Evolutionary conservation across 2,888 invertebrate genomes (phyloP), one percentile per base, ranked within the genome.

Genomic region (Dolichomitus sp.): DNA sequence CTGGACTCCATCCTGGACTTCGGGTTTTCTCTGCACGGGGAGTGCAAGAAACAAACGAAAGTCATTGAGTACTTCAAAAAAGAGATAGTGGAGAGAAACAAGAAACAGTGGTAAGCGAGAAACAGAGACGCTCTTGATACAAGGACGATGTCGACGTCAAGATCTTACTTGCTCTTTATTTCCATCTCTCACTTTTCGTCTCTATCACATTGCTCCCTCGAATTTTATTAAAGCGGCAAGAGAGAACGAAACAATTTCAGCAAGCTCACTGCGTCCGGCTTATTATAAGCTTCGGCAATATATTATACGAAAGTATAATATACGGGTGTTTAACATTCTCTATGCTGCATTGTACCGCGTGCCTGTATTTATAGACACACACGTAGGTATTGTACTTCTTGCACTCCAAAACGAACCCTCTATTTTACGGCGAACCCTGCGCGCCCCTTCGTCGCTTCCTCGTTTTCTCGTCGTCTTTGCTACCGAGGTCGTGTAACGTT

Each of bases 171-270:
- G 11, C 37, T 61, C 61, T 61, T 37, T 61, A 37, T 61, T 37
- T 12, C 11, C 61, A 37, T 61, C 37, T 37, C 40, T 19, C 37
- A 19, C 40, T 68, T 19, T 50, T 19, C 17, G 11, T 17, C 37
- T 27, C 33, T n/a, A 33, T 50, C 7, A 6, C 65, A 68, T 68
- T 33, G 30, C 59, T 48, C 40, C 45, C 50, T 68, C 68, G 52
- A 19, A 52, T 59, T 73, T 81, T 84, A 61, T 84, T 74, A 74
- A 80, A 73, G 76, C 69, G 23, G 48, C 65, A 59, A 50, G 66
- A 87, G 87, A 88, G 90, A 89, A 91, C 89, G 90, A 91, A 91
- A 91, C 90, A 90, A 90, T 91, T 91, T 90, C 88, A 90, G 89
- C 87, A 87, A 88, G 87, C 84, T 42, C 78, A 76, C 72, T 80